A percentile compares a stretch with the other conserved stretches of the same genome.
phyloP scores from a whole-genome alignment of 1,140 invertebrate genomes.

The Aphelenchoides fujianensis region DNA sequence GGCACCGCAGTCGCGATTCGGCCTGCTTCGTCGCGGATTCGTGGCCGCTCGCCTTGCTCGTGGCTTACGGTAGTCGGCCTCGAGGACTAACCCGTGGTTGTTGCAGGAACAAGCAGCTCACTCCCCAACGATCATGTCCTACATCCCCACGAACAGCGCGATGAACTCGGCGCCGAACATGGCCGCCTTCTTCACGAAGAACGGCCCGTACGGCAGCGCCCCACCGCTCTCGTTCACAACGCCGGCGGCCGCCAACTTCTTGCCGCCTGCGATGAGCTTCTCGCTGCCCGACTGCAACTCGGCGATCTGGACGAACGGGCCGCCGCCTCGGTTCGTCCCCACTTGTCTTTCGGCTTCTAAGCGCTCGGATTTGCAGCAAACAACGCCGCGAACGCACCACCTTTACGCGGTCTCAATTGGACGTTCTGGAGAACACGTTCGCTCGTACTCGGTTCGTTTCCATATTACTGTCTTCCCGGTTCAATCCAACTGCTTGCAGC shows the following conservation, averaged over 20 bases:
- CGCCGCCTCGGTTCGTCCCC: slow-evolving; percentile 20
- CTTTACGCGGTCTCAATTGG: slow-evolving; percentile 90
- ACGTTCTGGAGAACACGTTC: slow-evolving; percentile 88
- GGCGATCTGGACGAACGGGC: slow-evolving; percentile 19
- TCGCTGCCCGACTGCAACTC: slow-evolving; percentile 20
- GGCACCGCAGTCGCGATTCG: too few relatives aligned
- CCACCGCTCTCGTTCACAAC: slow-evolving; percentile 19
- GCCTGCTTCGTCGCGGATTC: not conserved
- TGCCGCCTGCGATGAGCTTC: slow-evolving; percentile 26
- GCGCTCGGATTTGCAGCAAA: slow-evolving; percentile 70
- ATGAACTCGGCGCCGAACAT: slow-evolving; percentile 29
- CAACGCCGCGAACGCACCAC: slow-evolving; percentile 93
- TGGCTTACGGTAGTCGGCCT: not conserved
- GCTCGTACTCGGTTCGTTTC: slow-evolving; percentile 89
- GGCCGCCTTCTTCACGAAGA: slow-evolving; percentile 24
- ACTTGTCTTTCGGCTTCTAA: not conserved
- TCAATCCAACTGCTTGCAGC: not conserved
- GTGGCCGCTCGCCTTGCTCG: not conserved
- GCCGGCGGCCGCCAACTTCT: slow-evolving; percentile 16
- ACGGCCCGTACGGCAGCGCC: slow-evolving; percentile 9
- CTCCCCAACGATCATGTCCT: too few relatives aligned
- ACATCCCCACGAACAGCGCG: slow-evolving; percentile 19
- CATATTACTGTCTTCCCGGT: not conserved
- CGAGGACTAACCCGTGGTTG: too few relatives aligned
- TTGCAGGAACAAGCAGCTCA: too few relatives aligned